These are phyloP conservation scores for Alectoris magna DNA, from an alignment of 2,797 vertebrate genomes.

Conservation along the genomic window DNA sequence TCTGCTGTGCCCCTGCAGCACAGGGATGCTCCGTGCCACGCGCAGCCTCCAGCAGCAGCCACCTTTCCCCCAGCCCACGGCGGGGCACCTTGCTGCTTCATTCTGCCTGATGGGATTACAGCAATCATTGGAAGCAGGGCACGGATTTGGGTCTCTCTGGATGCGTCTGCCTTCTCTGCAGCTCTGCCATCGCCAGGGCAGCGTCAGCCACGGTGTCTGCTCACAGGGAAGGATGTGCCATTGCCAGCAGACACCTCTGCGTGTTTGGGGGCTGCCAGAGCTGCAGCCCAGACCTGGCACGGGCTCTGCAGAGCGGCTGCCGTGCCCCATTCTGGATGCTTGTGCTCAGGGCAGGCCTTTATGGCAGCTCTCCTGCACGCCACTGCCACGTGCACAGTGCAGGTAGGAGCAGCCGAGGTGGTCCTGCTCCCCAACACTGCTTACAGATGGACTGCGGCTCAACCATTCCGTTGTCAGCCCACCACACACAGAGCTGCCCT, in stretches of 20 bases:
- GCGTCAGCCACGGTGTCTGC: neutral
- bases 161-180: neutral
- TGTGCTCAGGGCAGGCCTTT: neutral
- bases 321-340: neutral
- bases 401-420: neutral
- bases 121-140: constrained; percentile 11
- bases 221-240: neutral
- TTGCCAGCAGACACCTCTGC: neutral
- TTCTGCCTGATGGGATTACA: constrained; percentile 36
- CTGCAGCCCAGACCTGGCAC: neutral
- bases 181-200: neutral
- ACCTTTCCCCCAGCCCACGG: neutral
- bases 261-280: accelerated
- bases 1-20: accelerated
- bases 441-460: neutral
- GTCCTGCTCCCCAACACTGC: accelerated
- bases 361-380: neutral
- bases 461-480: neutral
- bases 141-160: constrained; percentile 15
- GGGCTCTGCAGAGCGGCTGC: neutral
- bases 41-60: neutral
- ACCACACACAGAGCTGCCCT: accelerated
- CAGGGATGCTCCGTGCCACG: neutral
- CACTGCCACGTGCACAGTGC: neutral
- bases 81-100: neutral